Conservation (phyloP, 2,797 vertebrate genomes). For the Macroramphosus scolopax region DNA sequence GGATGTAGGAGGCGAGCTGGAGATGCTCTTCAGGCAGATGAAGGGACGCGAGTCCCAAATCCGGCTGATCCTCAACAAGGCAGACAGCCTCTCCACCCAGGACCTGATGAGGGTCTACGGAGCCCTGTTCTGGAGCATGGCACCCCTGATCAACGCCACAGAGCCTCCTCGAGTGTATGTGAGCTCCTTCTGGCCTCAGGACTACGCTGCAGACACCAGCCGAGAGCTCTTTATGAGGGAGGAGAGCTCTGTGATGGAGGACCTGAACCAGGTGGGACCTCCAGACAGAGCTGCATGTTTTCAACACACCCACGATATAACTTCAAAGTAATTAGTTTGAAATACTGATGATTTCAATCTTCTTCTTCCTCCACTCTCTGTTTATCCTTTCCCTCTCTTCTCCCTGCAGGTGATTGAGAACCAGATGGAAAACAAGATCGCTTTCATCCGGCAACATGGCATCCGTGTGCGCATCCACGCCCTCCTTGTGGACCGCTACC, state of each 20-base stretch:
- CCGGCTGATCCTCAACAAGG: conserved; percentile 97
- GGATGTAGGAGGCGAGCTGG: conserved; percentile 94
- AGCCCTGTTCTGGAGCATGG: conserved; percentile 97
- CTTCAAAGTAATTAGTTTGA: too few species aligned
- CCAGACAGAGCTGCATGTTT: too few species aligned
- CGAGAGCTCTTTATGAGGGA: conserved; percentile 92
- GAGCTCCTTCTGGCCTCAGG: conserved; percentile 98
- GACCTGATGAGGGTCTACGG: conserved; percentile 98
- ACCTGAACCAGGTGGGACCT: conserved; percentile 98
- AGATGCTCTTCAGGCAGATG: conserved; percentile 95
- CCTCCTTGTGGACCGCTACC: conserved; percentile 93
- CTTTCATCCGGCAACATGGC: conserved; percentile 96
- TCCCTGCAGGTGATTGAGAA: conserved; percentile 92
- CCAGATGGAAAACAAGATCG: conserved; percentile 97
- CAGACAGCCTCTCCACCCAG: conserved; percentile 93
- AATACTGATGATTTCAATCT: too few species aligned
- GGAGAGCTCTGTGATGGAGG: conserved; percentile 96
- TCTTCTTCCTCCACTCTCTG: too few species aligned
- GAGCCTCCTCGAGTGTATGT: conserved; percentile 96
- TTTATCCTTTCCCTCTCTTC: not conserved
- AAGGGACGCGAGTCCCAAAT: conserved; percentile 98
- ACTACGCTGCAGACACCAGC: conserved; percentile 91
- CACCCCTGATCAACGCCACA: conserved; percentile 96
- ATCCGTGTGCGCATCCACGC: conserved; percentile 96
- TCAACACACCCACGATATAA: too few species aligned